phyloP scores from a whole-genome alignment of 2,113 vertebrate species.

The Gymnobelideus leadbeateri region DNA sequence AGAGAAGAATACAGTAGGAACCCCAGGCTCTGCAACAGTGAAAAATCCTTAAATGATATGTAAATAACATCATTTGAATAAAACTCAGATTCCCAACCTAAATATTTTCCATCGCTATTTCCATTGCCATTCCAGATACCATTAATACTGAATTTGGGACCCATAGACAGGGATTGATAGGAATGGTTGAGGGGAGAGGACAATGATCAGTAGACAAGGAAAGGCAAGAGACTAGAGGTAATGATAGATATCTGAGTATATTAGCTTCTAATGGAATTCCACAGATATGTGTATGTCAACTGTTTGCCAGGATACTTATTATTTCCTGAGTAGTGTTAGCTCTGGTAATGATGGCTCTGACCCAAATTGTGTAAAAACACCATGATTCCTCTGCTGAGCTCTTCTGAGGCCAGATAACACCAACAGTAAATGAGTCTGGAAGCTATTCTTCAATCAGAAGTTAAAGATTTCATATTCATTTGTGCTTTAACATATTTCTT shows the following conservation, averaged over 20 bases:
- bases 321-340: not conserved
- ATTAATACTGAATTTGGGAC: not conserved
- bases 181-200: not conserved
- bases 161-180: not conserved
- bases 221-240: not conserved
- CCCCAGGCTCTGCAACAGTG: not conserved
- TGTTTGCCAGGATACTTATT: not conserved
- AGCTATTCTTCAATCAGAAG: not conserved
- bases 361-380: constrained; percentile 15
- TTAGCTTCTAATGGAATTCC: constrained; percentile 10
- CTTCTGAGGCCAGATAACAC: not conserved
- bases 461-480: constrained; percentile 7
- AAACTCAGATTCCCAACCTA: not conserved
- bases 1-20: not conserved
- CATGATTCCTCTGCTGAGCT: not conserved
- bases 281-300: not conserved
- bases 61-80: not conserved
- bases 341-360: not conserved
- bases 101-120: not conserved
- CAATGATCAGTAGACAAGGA: not conserved
- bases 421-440: not conserved
- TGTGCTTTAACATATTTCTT: constrained; percentile 13
- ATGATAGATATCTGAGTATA: not conserved
- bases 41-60: not conserved
- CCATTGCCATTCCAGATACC: not conserved